Conservation (phyloP, 2,888 invertebrate genomes). For the Steinernema carpocapsae region DNA sequence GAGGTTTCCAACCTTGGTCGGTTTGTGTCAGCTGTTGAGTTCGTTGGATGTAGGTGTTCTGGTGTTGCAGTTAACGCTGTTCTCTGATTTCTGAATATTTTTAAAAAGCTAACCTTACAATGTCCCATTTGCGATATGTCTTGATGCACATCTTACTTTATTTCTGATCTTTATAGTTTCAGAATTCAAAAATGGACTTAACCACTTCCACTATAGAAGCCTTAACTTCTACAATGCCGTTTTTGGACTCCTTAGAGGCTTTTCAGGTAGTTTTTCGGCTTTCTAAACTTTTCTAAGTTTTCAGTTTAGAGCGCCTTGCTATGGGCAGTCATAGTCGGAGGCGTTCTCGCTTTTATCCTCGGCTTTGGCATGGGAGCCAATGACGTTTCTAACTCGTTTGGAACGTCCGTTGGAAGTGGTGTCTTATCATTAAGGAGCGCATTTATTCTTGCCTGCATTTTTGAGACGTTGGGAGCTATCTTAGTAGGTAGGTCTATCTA, state of each 20-base stretch:
- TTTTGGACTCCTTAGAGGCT: neutral
- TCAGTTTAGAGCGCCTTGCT: slow-evolving; percentile 69
- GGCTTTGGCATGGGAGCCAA: slow-evolving; percentile 98
- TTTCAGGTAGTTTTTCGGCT: neutral
- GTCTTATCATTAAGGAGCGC: slow-evolving; percentile 86
- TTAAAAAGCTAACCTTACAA: too few species aligned
- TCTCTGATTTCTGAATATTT: too few species aligned
- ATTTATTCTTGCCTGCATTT: slow-evolving; percentile 90
- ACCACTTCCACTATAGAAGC: neutral
- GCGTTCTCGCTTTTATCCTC: slow-evolving; percentile 89
- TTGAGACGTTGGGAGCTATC: slow-evolving; percentile 92
- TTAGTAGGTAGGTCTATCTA: slow-evolving; percentile 80
- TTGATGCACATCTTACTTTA: too few species aligned
- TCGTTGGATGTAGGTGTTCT: too few species aligned
- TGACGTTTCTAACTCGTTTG: slow-evolving; percentile 97
- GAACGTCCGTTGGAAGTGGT: slow-evolving; percentile 94
- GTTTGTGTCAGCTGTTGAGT: too few species aligned
- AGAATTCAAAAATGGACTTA: too few species aligned
- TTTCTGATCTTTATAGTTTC: too few species aligned
- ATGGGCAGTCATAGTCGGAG: slow-evolving; percentile 88
- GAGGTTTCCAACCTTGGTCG: too few species aligned
- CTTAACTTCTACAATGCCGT: neutral
- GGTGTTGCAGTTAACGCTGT: too few species aligned
- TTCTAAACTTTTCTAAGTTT: neutral
- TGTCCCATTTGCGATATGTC: too few species aligned